Evolutionary conservation across 2,113 vertebrate species (phyloP).

Genomic region (Tachuris rubrigastra): DNA sequence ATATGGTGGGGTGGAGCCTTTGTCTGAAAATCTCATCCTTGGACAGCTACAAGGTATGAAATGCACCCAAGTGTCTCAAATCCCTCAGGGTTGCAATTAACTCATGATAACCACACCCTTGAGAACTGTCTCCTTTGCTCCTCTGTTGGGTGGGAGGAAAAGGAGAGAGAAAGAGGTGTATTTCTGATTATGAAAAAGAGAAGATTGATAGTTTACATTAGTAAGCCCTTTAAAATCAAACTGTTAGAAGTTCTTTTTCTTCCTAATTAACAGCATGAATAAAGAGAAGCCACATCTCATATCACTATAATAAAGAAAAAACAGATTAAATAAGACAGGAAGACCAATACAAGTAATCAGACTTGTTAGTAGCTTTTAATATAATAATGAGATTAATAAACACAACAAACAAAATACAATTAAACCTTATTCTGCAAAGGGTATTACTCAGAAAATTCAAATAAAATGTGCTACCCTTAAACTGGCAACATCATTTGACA

Average conservation of each 20-base stretch:
- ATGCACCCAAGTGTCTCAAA: slow-evolving; percentile 24
- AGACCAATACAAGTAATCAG: background rate
- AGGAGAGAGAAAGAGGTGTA: background rate
- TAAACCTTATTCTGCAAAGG: background rate
- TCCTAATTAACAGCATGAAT: background rate
- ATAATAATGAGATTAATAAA: background rate
- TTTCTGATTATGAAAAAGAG: background rate
- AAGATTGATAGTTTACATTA: background rate
- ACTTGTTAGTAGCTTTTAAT: background rate
- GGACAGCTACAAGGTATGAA: slow-evolving; percentile 30
- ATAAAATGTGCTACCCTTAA: background rate
- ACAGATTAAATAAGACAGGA: background rate
- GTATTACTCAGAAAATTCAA: background rate
- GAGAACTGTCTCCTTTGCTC: background rate
- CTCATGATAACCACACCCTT: slow-evolving; percentile 31
- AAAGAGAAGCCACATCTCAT: background rate
- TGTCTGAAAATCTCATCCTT: slow-evolving; percentile 30
- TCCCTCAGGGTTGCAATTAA: background rate
- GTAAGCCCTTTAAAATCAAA: background rate
- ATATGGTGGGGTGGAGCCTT: background rate
- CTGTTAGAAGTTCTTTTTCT: background rate
- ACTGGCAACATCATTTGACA: background rate
- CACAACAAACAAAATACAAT: background rate
- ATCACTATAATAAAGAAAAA: background rate
- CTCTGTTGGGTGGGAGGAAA: background rate